phyloP scores from a whole-genome alignment of 2,888 invertebrate species.

The Myopa tessellatipennis region DNA sequence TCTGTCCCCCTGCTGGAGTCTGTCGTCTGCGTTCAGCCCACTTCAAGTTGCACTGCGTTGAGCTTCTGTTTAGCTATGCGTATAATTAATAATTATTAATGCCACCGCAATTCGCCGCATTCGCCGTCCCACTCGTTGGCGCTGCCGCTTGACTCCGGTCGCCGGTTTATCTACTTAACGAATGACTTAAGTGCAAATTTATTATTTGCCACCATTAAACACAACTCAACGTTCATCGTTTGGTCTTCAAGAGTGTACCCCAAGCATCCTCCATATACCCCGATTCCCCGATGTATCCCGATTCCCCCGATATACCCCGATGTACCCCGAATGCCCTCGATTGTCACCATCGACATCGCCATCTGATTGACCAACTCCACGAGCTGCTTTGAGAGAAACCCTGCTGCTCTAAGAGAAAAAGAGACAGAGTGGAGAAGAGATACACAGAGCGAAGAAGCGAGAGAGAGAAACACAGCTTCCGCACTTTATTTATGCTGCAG shows the following conservation, averaged over 20 bases:
- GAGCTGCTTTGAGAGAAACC: background rate
- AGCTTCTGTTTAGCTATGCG: conserved; percentile 44
- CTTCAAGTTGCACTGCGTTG: background rate
- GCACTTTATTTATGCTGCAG: conserved; percentile 8
- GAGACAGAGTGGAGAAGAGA: background rate
- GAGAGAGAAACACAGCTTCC: conserved; percentile 28
- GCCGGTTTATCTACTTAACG: background rate
- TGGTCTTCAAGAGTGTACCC: background rate
- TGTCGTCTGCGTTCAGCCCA: background rate
- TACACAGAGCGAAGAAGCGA: background rate
- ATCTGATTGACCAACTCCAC: background rate
- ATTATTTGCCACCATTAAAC: conserved; percentile 39
- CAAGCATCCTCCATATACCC: background rate
- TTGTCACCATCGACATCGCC: background rate
- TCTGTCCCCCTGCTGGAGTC: background rate
- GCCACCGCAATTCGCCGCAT: conserved; percentile 23
- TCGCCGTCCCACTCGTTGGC: background rate
- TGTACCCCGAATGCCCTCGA: background rate
- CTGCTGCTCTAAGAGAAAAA: background rate
- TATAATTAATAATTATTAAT: conserved; percentile 57
- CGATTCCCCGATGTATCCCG: background rate
- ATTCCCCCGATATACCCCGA: background rate
- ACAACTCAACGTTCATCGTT: background rate
- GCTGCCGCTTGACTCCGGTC: background rate
- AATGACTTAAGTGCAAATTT: conserved; percentile 36